Evolutionary conservation across 2,888 invertebrate genomes (phyloP), one percentile per base, ranked within the genome.

Genomic region (Venusia cambrica): DNA sequence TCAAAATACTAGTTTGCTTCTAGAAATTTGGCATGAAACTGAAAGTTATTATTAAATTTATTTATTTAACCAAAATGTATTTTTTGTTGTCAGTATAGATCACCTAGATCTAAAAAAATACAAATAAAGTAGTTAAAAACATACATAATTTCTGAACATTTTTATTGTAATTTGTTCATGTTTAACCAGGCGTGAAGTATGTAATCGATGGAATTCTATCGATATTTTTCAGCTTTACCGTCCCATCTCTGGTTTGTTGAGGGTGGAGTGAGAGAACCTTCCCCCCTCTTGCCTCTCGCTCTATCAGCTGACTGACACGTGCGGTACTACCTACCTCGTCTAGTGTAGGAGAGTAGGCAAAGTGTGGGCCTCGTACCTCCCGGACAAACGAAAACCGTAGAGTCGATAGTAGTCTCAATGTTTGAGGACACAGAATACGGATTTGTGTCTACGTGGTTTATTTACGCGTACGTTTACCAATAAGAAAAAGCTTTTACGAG

Each of bases 221-320:
- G 26, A 26, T 14, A 14, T 37, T 45, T 43, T 43, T 33, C 57
- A 21, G 8, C 21, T 15, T n/a, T n/a, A n/a, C n/a, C 24, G 22
- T 28, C 29, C 31, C 42, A 9, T 34, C 56, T 40, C 54, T 48
- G 51, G 26, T 25, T 24, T 44, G 38, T 30, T 17, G 38, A 30
- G 57, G 46, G 63, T 62, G 66, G 47, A 63, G 62, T 54, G 66
- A 63, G 69, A n/a, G n/a, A n/a, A n/a, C n/a, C 61, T 55, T 51
- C 54, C 60, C 62, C 62, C 58, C 56, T 64, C 62, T 62, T 56
- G 43, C 58, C 57, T 68, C 75, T 68, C 73, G 48, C 71, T 72
- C 73, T 74, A 67, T 83, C 84, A 85, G 85, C 84, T 87, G 85
- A 78, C 76, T 65, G 68, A 67, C 84, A 83, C 85, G 84, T 84